Evolutionary conservation across 92 coral and sea anemone species (phyloP).

Genomic region (Porites rus): DNA sequence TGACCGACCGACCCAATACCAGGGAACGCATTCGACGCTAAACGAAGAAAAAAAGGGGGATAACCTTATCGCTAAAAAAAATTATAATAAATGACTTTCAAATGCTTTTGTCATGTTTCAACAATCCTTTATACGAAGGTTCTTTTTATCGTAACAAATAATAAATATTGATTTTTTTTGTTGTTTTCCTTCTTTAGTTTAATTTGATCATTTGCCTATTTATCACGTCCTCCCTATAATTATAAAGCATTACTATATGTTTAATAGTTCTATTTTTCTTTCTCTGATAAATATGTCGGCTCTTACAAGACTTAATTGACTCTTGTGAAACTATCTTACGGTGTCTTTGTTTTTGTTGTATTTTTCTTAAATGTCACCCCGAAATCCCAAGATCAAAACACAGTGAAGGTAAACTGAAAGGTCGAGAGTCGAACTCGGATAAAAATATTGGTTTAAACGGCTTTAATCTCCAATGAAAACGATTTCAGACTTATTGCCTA

Average conservation of each 20-base stretch:
- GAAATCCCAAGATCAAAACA: not conserved
- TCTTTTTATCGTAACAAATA: not conserved
- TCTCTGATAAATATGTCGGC: not conserved
- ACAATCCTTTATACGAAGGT: not conserved
- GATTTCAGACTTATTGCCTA: too few species aligned
- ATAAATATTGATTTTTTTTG: not conserved
- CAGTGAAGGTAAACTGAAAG: not conserved
- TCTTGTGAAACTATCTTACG: not conserved
- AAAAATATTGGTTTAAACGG: too few species aligned
- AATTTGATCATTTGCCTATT: not conserved
- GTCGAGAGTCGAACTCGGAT: too few species aligned
- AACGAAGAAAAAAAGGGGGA: too few species aligned
- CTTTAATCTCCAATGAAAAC: too few species aligned
- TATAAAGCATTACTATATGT: conserved; percentile 9
- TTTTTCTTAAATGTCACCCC: not conserved
- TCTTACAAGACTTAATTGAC: not conserved
- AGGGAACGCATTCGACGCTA: too few species aligned
- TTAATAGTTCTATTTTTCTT: not conserved
- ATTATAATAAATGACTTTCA: not conserved
- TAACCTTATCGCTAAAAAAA: not conserved
- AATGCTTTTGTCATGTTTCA: not conserved
- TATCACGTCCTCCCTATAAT: not conserved
- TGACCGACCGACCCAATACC: too few species aligned
- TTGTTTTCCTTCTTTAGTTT: not conserved
- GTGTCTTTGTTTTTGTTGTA: too few species aligned